Evolutionary conservation across 2,888 invertebrate genomes (phyloP), one percentile per base, ranked within the genome.

Genomic region (Palloptera scutellata): DNA sequence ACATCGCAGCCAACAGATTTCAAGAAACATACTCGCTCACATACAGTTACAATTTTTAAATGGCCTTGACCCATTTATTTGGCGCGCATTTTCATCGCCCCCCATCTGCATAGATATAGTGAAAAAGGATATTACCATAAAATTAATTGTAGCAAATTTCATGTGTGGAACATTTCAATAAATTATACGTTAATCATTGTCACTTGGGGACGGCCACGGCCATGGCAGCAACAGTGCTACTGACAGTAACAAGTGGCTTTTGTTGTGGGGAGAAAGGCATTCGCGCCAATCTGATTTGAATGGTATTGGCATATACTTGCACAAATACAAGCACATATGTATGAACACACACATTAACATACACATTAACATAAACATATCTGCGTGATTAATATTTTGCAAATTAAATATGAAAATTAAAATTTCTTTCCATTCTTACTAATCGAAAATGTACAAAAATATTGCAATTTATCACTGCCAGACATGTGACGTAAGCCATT

Each of bases 51-150:
- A 9, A 2, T 15, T 53, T n/a, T 19, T 53, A 11, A 75, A 74
- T 79, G 80, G 72, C 80, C 80, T 80, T 80, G 80, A 80, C 80
- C 80, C 73, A 80, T 71, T 73, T 78, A 67, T 63, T 65, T 45
- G 11, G 42, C 60, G 42, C 67, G 52, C 64, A 58, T 62, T 64
- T 40, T 52, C 60, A 40, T 42, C 54, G 30, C 57, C 62, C 12
- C 58, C 19, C 65, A 66, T 64, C 66, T 64, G 30, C 58, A 67
- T 53, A 11, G 45, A 43, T 43, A 53, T 53, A 8, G 2, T 30
- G 30, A 15, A 15, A 15, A 48, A 59, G 58, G 64, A 64, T 41
- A 65, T 62, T 20, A 45, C 13, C 15, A 52, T 52, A 42, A 57
- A 52, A 54, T 59, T 55, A 60, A 57, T 20, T 42, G 45, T 20